phyloP scores from a whole-genome alignment of 2,888 invertebrate genomes.

The Malthinus seriepunctatus region DNA sequence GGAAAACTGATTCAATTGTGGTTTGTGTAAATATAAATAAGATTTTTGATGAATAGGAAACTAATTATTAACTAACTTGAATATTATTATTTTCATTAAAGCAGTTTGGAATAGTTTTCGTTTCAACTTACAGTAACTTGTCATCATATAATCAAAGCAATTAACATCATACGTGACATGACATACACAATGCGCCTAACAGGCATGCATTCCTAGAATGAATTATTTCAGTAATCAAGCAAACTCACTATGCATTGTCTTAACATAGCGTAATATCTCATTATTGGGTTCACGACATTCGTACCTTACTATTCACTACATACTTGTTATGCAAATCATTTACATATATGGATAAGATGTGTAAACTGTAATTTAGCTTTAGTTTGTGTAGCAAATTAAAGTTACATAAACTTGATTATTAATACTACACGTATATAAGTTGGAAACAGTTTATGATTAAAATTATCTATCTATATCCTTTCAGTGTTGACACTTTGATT shows the following conservation, averaged over 20 bases:
- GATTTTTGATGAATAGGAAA: too few species aligned
- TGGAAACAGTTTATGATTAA: too few species aligned
- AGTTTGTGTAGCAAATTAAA: constrained; percentile 20
- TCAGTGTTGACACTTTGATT: too few species aligned
- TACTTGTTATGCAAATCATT: constrained; percentile 19
- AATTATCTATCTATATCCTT: too few species aligned
- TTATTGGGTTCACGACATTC: constrained; percentile 19
- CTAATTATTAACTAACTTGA: too few species aligned
- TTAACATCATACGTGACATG: constrained; percentile 23
- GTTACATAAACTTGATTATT: constrained; percentile 12
- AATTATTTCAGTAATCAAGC: constrained; percentile 25
- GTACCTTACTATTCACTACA: constrained; percentile 10
- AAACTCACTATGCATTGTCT: constrained; percentile 25
- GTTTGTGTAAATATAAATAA: too few species aligned
- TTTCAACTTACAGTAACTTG: too few species aligned
- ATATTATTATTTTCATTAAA: too few species aligned
- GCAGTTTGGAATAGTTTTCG: too few species aligned
- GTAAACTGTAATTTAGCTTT: constrained; percentile 14
- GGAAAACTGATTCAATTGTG: not conserved
- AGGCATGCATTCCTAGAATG: constrained; percentile 15
- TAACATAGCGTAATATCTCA: constrained; percentile 17
- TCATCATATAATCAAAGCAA: constrained; percentile 8
- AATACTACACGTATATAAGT: not conserved
- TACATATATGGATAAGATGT: constrained; percentile 13
- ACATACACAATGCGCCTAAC: constrained; percentile 20